Evolutionary conservation across 1,140 invertebrate species (phyloP).

Genomic region (Caenorhabditis brenneri): DNA sequence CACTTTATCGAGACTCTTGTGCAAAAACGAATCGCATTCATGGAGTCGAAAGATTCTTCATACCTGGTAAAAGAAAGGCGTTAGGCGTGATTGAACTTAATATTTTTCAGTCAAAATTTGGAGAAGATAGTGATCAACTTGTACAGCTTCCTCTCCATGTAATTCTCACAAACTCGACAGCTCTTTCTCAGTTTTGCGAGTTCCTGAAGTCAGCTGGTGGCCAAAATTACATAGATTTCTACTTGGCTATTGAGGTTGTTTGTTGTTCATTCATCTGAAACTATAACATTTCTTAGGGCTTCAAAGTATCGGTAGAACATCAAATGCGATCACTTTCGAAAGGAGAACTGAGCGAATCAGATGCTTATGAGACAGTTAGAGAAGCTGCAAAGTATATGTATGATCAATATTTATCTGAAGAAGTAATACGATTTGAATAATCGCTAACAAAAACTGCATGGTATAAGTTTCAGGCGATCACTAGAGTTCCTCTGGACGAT

Average conservation of each 20-base stretch:
- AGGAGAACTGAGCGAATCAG: conserved; percentile 62
- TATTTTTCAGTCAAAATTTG: conserved; percentile 74
- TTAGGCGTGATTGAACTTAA: background rate
- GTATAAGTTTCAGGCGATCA: conserved; percentile 74
- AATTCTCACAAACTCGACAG: conserved; percentile 82
- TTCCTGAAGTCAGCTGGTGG: conserved; percentile 79
- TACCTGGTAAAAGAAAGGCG: background rate
- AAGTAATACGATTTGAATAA: background rate
- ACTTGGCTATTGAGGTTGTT: conserved; percentile 80
- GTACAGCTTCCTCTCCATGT: conserved; percentile 80
- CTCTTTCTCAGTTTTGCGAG: conserved; percentile 82
- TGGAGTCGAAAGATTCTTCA: background rate
- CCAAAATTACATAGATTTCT: conserved; percentile 82
- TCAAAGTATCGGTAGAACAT: conserved; percentile 80
- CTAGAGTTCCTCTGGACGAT: conserved; percentile 78
- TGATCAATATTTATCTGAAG: conserved; percentile 83
- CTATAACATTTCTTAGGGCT: conserved; percentile 74
- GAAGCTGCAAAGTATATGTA: conserved; percentile 82
- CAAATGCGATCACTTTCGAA: conserved; percentile 72
- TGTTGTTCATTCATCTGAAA: background rate
- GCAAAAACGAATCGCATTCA: background rate
- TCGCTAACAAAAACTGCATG: background rate
- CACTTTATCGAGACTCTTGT: conserved; percentile 77
- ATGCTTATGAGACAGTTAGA: conserved; percentile 76
- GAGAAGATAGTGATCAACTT: conserved; percentile 76